phyloP scores from a whole-genome alignment of 2,797 vertebrate species.

The Acestrorhynchus altus region DNA sequence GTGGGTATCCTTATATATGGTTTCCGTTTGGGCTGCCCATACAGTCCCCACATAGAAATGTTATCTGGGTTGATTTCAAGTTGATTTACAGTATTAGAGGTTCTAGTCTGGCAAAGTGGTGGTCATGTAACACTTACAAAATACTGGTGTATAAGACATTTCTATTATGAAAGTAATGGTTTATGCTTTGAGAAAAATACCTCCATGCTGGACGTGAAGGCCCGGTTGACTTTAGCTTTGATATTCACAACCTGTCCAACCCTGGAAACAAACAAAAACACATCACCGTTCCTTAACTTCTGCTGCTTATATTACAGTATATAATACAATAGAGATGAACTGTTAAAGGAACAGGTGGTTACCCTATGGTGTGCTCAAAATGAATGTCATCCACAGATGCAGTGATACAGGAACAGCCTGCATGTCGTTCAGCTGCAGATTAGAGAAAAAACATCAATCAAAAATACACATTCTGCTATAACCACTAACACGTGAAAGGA shows the following conservation, averaged over 20 bases:
- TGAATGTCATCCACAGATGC: constrained; percentile 98
- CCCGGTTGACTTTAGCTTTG: constrained; percentile 96
- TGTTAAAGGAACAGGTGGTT: constrained; percentile 53
- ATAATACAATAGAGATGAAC: background rate
- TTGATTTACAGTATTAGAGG: no score
- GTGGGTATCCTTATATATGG: no score
- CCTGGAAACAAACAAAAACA: constrained; percentile 66
- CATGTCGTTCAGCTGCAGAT: constrained; percentile 90
- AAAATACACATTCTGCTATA: background rate
- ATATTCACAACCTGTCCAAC: constrained; percentile 95
- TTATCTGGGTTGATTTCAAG: no score
- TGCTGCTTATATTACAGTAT: background rate
- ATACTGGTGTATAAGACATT: no score
- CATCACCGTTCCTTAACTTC: constrained; percentile 14
- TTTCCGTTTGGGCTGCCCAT: no score
- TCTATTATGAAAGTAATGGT: no score
- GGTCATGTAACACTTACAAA: no score
- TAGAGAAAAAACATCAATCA: constrained; percentile 42
- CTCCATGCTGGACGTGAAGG: constrained; percentile 98
- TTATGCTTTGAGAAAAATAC: no score
- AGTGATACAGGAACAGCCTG: constrained; percentile 92
- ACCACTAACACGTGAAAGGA: no score
- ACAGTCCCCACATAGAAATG: no score
- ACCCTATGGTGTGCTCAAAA: constrained; percentile 97
- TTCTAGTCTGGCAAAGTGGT: no score